Evolutionary conservation across 1,140 invertebrate species (phyloP).

Genomic region (Hermatobates lingyangjiaoensis): DNA sequence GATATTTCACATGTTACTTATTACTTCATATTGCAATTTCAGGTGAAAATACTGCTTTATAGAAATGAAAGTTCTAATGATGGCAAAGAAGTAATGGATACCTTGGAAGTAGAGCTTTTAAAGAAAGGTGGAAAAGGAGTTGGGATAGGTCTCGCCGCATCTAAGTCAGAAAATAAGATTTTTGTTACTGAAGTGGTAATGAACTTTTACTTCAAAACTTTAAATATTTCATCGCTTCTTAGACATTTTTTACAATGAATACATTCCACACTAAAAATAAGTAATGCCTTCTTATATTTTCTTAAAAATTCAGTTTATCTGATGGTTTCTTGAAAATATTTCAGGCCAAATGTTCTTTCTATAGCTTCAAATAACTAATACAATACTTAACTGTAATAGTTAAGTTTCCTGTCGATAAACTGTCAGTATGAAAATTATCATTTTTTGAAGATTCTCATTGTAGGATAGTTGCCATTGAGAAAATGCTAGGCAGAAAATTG

Average conservation of each 20-base stretch:
- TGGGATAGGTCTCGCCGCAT: slow-evolving; percentile 77
- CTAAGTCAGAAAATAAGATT: slow-evolving; percentile 68
- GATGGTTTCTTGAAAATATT: neutral
- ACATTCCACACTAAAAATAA: neutral
- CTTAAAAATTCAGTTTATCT: neutral
- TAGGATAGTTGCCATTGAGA: too few relatives aligned
- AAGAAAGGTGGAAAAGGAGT: slow-evolving; percentile 87
- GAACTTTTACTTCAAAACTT: slow-evolving; percentile 12
- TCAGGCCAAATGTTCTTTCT: neutral
- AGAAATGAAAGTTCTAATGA: slow-evolving; percentile 44
- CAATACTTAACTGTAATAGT: too few relatives aligned
- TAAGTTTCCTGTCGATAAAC: too few relatives aligned
- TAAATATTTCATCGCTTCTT: neutral
- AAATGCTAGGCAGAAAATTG: too few relatives aligned
- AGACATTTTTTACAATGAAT: neutral
- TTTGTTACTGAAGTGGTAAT: slow-evolving; percentile 89
- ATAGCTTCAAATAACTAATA: neutral
- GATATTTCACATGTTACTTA: neutral
- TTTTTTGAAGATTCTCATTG: too few relatives aligned
- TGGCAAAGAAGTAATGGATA: slow-evolving; percentile 49
- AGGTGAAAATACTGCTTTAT: slow-evolving; percentile 77
- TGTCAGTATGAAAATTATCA: too few relatives aligned
- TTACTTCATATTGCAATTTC: slow-evolving; percentile 17
- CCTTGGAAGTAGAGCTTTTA: slow-evolving; percentile 71
- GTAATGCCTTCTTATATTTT: neutral